Conservation (phyloP, 1,140 invertebrate species). For the Helicorthomorpha holstii region DNA sequence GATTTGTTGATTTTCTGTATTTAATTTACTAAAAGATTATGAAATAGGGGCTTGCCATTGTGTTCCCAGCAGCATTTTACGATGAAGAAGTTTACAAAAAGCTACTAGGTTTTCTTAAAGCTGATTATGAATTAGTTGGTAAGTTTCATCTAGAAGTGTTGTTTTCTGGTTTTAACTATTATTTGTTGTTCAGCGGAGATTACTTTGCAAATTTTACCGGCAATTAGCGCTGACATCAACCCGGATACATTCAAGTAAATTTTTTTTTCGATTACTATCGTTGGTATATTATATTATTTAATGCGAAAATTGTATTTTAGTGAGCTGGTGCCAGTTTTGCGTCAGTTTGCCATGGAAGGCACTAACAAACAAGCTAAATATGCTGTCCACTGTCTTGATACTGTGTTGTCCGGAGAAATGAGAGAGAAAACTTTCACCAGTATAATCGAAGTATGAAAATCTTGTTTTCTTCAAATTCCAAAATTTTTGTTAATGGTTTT, state of each 20-base stretch:
- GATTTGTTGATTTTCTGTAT: neutral
- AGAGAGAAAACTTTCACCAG: slow-evolving; percentile 58
- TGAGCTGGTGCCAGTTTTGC: slow-evolving; percentile 59
- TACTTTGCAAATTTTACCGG: slow-evolving; percentile 31
- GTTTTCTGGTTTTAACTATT: slow-evolving; percentile 3
- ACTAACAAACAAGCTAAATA: slow-evolving; percentile 92
- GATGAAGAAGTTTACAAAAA: slow-evolving; percentile 64
- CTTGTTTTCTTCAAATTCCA: too few species aligned
- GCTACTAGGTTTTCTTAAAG: slow-evolving; percentile 53
- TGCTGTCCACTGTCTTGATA: slow-evolving; percentile 77
- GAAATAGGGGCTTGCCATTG: slow-evolving; percentile 54
- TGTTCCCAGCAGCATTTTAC: slow-evolving; percentile 83
- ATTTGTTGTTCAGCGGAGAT: slow-evolving; percentile 37
- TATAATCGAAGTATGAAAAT: neutral
- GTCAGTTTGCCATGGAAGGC: slow-evolving; percentile 66
- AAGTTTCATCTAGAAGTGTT: slow-evolving; percentile 9
- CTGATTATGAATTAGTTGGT: slow-evolving; percentile 50
- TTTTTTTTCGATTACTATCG: slow-evolving; percentile 22
- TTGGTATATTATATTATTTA: slow-evolving; percentile 15
- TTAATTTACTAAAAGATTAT: slow-evolving; percentile 10
- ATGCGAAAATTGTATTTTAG: neutral
- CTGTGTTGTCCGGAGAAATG: slow-evolving; percentile 51
- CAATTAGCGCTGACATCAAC: slow-evolving; percentile 24
- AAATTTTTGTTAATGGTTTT: neutral
- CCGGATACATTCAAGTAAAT: slow-evolving; percentile 20